These are phyloP conservation scores for Ptilorrhoa leucosticta DNA, from an alignment of 2,113 vertebrate species.

Conservation along the genomic window DNA sequence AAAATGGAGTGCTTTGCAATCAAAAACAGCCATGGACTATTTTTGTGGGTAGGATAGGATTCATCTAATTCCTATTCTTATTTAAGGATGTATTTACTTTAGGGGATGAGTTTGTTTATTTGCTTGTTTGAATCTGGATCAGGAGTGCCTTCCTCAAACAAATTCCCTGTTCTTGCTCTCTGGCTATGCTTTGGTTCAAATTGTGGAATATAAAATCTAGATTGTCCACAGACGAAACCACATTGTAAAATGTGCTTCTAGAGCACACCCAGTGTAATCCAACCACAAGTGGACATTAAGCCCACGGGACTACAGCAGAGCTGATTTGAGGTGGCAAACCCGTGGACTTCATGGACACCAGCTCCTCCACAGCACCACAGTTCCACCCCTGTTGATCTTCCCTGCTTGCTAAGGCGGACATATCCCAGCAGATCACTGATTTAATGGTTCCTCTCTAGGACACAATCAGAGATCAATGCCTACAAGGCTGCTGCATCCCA, in stretches of 20 bases:
- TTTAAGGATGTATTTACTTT: neutral
- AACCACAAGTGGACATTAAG: neutral
- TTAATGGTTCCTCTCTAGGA: neutral
- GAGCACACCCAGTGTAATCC: neutral
- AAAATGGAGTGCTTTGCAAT: neutral
- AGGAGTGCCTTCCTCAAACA: neutral
- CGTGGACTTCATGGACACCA: rapidly evolving
- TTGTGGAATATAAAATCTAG: rapidly evolving
- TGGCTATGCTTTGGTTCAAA: neutral
- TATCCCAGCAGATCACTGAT: neutral
- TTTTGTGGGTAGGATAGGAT: neutral
- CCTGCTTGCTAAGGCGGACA: neutral
- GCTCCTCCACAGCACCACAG: neutral
- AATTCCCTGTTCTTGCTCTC: neutral
- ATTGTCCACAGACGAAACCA: neutral
- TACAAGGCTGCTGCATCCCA: neutral
- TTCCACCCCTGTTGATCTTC: neutral
- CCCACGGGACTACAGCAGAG: neutral
- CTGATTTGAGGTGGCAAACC: neutral
- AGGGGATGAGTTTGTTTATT: rapidly evolving
- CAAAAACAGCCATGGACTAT: neutral
- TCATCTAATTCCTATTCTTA: neutral
- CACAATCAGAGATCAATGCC: neutral
- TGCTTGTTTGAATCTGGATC: neutral
- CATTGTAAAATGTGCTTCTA: neutral